A percentile compares a stretch with the other conserved stretches of the same genome.
Conservation (phyloP, 64 coral and sea anemone species). For the Acropora tenuis region DNA sequence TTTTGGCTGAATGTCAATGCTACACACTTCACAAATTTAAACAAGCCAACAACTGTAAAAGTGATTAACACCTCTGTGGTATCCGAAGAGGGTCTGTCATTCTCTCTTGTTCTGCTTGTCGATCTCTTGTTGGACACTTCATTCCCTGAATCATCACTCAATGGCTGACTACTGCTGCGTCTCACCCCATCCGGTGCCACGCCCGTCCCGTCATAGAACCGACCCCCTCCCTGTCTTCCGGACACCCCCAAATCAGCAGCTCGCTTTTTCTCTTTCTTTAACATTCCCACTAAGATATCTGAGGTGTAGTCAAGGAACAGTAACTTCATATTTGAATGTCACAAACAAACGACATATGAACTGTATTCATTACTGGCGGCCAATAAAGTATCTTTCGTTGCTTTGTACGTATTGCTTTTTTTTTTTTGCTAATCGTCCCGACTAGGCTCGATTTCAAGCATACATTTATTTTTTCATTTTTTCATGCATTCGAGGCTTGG, state of each 20-base stretch:
- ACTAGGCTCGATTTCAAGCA: too few species aligned
- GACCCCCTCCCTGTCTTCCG: slow-evolving; percentile 25
- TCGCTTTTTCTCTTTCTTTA: slow-evolving; percentile 95
- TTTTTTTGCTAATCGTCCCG: too few species aligned
- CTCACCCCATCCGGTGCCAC: slow-evolving; percentile 11
- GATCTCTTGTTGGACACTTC: slow-evolving; percentile 41
- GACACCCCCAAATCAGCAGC: slow-evolving; percentile 53
- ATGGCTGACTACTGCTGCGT: slow-evolving; percentile 54
- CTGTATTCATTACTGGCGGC: too few species aligned
- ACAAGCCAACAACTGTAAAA: background rate
- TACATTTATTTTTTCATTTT: too few species aligned
- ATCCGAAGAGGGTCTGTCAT: slow-evolving; percentile 66
- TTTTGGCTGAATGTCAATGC: too few species aligned
- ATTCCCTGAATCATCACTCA: slow-evolving; percentile 54
- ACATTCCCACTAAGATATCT: slow-evolving; percentile 95
- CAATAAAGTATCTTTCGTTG: too few species aligned
- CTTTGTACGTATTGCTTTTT: too few species aligned
- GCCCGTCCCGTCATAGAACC: background rate
- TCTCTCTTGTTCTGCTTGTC: slow-evolving; percentile 26
- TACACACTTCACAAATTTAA: background rate
- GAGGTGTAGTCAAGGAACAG: slow-evolving; percentile 32
- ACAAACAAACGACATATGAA: too few species aligned
- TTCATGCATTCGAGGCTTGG: too few species aligned
- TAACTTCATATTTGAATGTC: background rate
- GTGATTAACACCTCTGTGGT: slow-evolving; percentile 40